These are phyloP conservation scores for Euproctis similis DNA, from an alignment of 2,888 invertebrate genomes.

Conservation along the genomic window DNA sequence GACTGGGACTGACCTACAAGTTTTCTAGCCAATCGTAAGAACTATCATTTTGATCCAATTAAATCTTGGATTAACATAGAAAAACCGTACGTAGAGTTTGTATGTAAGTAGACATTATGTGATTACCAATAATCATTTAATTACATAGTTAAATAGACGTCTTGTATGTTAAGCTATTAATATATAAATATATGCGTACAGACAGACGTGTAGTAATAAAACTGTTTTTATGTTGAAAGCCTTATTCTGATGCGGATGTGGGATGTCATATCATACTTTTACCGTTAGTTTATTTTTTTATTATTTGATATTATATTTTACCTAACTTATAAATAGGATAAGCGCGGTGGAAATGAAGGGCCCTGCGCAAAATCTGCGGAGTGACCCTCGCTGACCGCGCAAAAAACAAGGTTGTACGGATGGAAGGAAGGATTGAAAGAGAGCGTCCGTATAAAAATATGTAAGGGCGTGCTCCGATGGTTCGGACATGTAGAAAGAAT, in stretches of 20 bases:
- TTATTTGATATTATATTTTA: no score
- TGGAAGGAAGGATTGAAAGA: no score
- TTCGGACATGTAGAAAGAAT: no score
- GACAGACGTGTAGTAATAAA: conserved; percentile 31
- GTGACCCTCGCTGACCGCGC: no score
- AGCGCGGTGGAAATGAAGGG: no score
- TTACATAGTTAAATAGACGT: conserved; percentile 39
- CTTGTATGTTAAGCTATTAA: conserved; percentile 31
- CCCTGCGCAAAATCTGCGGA: no score
- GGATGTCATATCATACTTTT: no score
- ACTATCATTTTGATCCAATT: conserved; percentile 31
- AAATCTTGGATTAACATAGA: conserved; percentile 25
- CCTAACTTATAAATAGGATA: no score
- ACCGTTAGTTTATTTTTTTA: no score
- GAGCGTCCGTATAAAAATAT: no score
- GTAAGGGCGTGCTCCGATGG: no score
- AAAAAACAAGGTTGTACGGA: no score
- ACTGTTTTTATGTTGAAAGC: conserved; percentile 19
- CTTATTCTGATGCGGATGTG: conserved; percentile 23
- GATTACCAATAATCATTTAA: conserved; percentile 47
- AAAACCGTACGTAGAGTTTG: conserved; percentile 15
- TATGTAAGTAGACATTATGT: conserved; percentile 31
- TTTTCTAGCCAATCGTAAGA: conserved; percentile 19
- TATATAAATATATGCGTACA: conserved; percentile 39
- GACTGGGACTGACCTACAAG: conserved; percentile 14